Evolutionary conservation across 2,113 vertebrate genomes (phyloP).

Genomic region (Ovis aries): ARS-UI_Ramb_v3.0 NC_056060.1:51737501-51738000

Average conservation of each 20-base stretch:
- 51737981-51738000: too few relatives aligned
- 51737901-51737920: too few relatives aligned
- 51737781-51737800: not conserved
- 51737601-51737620: slow-evolving; percentile 10
- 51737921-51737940: too few relatives aligned
- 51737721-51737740: slow-evolving; percentile 6
- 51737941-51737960: too few relatives aligned
- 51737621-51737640: slow-evolving; percentile 16
- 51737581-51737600: slow-evolving; percentile 14
- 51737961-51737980: too few relatives aligned
- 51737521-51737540: not conserved
- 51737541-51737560: not conserved
- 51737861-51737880: too few relatives aligned
- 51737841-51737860: not conserved
- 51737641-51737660: not conserved
- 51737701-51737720: slow-evolving; percentile 2
- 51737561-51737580: not conserved
- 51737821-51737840: not conserved
- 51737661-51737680: not conserved
- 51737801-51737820: not conserved
- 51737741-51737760: not conserved
- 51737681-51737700: not conserved
- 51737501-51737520: not conserved
- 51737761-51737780: not conserved
- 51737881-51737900: too few relatives aligned